These are phyloP conservation scores for Eristalis arbustorum DNA, from an alignment of 2,888 invertebrate genomes.

Conservation along the genomic window DNA sequence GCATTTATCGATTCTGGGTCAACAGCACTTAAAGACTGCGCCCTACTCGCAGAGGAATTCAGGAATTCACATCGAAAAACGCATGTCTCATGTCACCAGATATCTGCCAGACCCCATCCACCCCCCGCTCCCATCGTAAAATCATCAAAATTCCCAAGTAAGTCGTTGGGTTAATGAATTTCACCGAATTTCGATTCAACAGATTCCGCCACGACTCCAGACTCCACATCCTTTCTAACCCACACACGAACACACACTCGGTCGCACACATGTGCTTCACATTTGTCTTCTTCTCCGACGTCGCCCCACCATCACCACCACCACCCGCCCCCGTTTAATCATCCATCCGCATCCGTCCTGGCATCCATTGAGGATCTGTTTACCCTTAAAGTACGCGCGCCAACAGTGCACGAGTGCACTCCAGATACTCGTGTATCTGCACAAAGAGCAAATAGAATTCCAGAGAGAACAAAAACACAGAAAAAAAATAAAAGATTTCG, in stretches of 20 bases:
- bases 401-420: constrained; percentile 67
- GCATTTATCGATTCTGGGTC: not conserved
- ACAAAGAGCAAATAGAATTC: constrained; percentile 16
- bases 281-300: constrained; percentile 4
- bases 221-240: not conserved
- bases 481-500: not conserved
- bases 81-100: not conserved
- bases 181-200: constrained; percentile 13
- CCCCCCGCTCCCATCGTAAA: not conserved
- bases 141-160: not conserved
- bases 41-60: not conserved
- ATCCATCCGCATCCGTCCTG: not conserved
- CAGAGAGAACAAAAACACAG: not conserved
- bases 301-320: too few species aligned
- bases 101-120: not conserved
- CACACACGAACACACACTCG: not conserved
- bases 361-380: constrained; percentile 48
- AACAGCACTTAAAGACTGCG: not conserved
- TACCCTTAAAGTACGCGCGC: constrained; percentile 55
- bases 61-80: not conserved
- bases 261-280: not conserved
- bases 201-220: not conserved
- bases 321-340: not conserved
- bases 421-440: constrained; percentile 44
- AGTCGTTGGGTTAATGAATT: not conserved